Percentiles rank a stretch among this genome's conserved stretches.
These are phyloP conservation scores for Atlantisia rogersi DNA, from an alignment of 2,113 vertebrate genomes.

Conservation along the genomic window DNA sequence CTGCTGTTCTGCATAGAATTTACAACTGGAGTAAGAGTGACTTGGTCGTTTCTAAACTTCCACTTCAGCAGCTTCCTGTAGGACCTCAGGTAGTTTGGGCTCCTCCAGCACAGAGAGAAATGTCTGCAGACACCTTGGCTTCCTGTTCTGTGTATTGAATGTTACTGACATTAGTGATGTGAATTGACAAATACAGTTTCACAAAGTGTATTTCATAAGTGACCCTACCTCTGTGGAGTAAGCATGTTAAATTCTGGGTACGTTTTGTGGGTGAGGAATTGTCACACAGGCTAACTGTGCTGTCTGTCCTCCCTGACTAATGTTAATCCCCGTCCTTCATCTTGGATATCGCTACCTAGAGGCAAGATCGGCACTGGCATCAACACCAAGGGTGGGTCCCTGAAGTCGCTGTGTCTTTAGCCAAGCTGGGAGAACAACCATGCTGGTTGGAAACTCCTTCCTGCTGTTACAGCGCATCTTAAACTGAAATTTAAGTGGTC, in stretches of 20 bases:
- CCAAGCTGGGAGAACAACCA: not conserved
- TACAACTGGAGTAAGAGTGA: not conserved
- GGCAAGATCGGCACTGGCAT: fast-evolving
- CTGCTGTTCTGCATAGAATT: not conserved
- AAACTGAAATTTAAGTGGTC: not conserved
- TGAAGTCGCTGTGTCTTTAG: not conserved
- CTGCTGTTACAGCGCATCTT: not conserved
- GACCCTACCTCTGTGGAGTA: not conserved
- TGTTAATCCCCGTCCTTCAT: not conserved
- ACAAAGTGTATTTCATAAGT: not conserved
- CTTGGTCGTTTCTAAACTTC: not conserved
- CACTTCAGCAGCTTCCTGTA: not conserved
- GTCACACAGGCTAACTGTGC: not conserved
- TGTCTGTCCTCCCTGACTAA: not conserved
- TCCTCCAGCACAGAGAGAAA: not conserved
- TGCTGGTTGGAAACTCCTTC: not conserved
- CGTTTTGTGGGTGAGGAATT: not conserved
- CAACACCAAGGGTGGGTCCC: not conserved
- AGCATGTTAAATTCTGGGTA: not conserved
- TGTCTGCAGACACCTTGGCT: not conserved
- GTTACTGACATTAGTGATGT: not conserved
- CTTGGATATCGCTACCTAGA: not conserved
- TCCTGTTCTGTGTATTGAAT: fast-evolving
- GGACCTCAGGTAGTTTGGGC: not conserved
- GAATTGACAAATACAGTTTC: not conserved